phyloP scores from a whole-genome alignment of 2,888 invertebrate genomes.

The Ephialtes manifestator region DNA sequence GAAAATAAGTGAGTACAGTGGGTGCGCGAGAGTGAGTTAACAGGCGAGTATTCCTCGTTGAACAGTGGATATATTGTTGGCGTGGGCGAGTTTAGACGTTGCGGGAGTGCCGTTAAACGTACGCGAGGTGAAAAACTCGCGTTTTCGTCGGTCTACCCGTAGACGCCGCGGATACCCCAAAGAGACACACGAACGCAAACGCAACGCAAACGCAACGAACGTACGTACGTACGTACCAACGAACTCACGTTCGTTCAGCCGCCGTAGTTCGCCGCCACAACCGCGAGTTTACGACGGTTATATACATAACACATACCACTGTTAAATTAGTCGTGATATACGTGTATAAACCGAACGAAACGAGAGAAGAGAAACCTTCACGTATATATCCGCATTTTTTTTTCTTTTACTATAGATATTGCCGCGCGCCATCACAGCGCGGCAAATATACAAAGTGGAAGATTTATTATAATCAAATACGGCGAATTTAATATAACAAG shows the following conservation, averaged over 20 bases:
- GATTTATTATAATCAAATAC: no score
- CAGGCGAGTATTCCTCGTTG: slow-evolving; percentile 42
- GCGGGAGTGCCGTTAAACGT: slow-evolving; percentile 75
- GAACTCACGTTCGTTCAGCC: slow-evolving; percentile 40
- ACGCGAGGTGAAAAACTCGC: slow-evolving; percentile 73
- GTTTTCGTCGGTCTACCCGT: slow-evolving; percentile 46
- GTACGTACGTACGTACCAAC: no score
- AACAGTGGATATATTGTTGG: not conserved
- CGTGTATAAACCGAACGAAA: slow-evolving; percentile 64
- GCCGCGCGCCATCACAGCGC: slow-evolving; percentile 76
- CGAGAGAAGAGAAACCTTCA: slow-evolving; percentile 40
- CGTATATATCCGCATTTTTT: slow-evolving; percentile 71
- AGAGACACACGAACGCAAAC: slow-evolving; percentile 13
- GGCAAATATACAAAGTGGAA: slow-evolving; percentile 77
- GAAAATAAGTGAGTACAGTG: slow-evolving; percentile 81
- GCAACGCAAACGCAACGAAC: not conserved
- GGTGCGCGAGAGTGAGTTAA: slow-evolving; percentile 75
- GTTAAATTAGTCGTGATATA: slow-evolving; percentile 53
- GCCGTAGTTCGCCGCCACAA: slow-evolving; percentile 43
- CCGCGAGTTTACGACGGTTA: slow-evolving; percentile 62
- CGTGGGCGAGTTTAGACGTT: not conserved
- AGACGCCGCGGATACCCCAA: slow-evolving; percentile 70
- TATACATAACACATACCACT: slow-evolving; percentile 2
- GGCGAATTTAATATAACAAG: not conserved
- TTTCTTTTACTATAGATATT: no score